Base-by-base conservation (phyloP, 2,888 invertebrate genomes). In the Carpatolechia fugitivella region DNA sequence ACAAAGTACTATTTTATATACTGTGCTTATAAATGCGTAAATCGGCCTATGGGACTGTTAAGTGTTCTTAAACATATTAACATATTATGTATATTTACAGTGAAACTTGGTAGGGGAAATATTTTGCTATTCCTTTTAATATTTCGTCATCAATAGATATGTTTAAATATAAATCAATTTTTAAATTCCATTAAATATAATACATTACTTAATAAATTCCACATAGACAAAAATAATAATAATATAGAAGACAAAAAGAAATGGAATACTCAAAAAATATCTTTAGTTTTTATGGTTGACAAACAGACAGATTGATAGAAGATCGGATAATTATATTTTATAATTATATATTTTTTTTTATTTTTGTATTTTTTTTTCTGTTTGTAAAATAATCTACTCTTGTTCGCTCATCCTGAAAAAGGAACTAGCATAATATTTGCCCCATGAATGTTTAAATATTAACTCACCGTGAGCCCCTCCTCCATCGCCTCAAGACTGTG, bases 401-500 rank as follows among this genome's bases (percentile, higher is more conserved):
- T n/a, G n/a, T n/a, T n/a, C n/a, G n/a, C n/a, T 11, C 6, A 10
- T 31, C 1, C 31, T 1, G 13, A 7, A 5, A 11, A 11, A 1
- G 5, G 11, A 40, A 18, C 16, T 2, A 35, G 49, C 35, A 49
- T 35, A 49, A 20, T 11, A 35, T 16, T 18, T 4, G 6, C 33
- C 20, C 35, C 11, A n/a, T 18, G 33, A 35, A 4, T 16, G 14
- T 18, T 2, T 1, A 18, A 44, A 48, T 30, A 44, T 18, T 59
- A 61, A 88, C 92, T 94, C 88, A 96, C 96, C 93, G 91, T 91
- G 41, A 96, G 90, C 64, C 94, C 93, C 51, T 91, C 85, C 63
- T 94, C 91, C 94, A 96, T 95, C 54, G 92, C 91, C 62, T 93
- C 92, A 67, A 95, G 92, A 76, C 92, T 95, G 75, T 93, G 93